A percentile compares a stretch with the other conserved stretches of the same genome.
phyloP scores from a whole-genome alignment of 2,888 invertebrate species.

The Agrilus cyanescens region DNA sequence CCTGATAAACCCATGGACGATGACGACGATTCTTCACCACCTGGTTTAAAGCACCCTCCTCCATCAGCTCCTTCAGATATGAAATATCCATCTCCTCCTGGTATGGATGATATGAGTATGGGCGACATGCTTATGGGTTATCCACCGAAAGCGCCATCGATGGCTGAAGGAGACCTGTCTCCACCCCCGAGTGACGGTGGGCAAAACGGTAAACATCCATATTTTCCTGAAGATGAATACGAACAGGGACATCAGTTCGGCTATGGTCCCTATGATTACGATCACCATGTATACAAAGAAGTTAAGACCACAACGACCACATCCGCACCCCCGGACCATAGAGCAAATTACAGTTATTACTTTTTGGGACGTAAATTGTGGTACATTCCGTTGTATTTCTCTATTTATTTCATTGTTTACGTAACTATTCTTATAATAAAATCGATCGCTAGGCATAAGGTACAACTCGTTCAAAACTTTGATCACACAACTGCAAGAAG shows the following conservation, averaged over 20 bases:
- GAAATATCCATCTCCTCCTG: constrained; percentile 10
- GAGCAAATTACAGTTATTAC: constrained; percentile 61
- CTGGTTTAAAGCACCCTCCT: constrained; percentile 11
- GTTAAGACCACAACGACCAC: constrained; percentile 34
- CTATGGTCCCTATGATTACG: constrained; percentile 27
- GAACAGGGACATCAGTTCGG: constrained; percentile 15
- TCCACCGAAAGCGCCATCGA: constrained; percentile 11
- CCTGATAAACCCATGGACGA: constrained; percentile 3
- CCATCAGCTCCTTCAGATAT: constrained; percentile 11
- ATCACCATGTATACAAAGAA: constrained; percentile 34
- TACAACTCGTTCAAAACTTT: constrained; percentile 46
- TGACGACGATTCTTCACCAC: constrained; percentile 12
- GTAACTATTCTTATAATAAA: constrained; percentile 60
- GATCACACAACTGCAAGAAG: constrained; percentile 10
- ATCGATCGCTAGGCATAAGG: constrained; percentile 61
- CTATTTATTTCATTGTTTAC: constrained; percentile 58
- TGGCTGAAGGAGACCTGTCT: constrained; percentile 28
- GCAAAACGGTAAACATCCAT: constrained; percentile 10
- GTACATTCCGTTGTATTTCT: constrained; percentile 65
- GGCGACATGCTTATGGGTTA: constrained; percentile 10
- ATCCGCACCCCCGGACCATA: constrained; percentile 40
- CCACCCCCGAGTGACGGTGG: constrained; percentile 29
- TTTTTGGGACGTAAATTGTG: constrained; percentile 63
- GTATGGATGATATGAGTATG: constrained; percentile 9
- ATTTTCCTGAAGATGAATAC: constrained; percentile 26